Base-by-base conservation (phyloP, 1,140 invertebrate genomes). In the Drosophila auraria region DNA sequence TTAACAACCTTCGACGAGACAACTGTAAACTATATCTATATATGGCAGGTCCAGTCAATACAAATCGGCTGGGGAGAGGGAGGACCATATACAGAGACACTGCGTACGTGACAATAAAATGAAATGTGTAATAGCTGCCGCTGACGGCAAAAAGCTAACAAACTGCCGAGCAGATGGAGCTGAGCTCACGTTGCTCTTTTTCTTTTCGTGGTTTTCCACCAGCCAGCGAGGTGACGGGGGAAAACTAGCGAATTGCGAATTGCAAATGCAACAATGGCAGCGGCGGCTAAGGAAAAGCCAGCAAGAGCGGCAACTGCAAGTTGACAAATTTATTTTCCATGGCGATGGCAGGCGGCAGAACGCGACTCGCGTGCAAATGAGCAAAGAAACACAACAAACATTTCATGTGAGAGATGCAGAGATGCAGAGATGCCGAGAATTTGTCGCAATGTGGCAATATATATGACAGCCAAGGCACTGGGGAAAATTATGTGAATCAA, bases 71-170 rank as follows among this genome's bases (percentile, higher is more conserved):
- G 11, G 17, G n/a, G 25, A 23, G 54, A 27, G 1, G 25, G 6
- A 69, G 68, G 81, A 66, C 84, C 86, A 84, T 90, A 89, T 90
- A 89, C 82, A 89, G 66, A 82, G 82, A 76, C 73, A 78, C 81
- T 81, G 66, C 70, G 81, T 90, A 89, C 84, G 84, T 89, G 84
- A 89, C 84, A 89, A 89, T 90, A 89, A 89, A 89, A 84, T 81
- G 86, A 90, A 89, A 89, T 90, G 84, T 87, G 86, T 84, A 89
- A 89, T 71, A 87, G 80, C 77, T 40, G 76, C 72, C 68, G 50
- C 40, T 56, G 64, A 69, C 51, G 63, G 50, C 77, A 64, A 42
- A 71, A 58, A 69, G 77, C 50, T 59, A 47, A 81, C 72, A 65
- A 64, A 70, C 68, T 53, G 20, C 40, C 68, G 23, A 71, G 23